Base-by-base conservation (phyloP, 2,113 vertebrate genomes). In the Anoura caudifer region DNA sequence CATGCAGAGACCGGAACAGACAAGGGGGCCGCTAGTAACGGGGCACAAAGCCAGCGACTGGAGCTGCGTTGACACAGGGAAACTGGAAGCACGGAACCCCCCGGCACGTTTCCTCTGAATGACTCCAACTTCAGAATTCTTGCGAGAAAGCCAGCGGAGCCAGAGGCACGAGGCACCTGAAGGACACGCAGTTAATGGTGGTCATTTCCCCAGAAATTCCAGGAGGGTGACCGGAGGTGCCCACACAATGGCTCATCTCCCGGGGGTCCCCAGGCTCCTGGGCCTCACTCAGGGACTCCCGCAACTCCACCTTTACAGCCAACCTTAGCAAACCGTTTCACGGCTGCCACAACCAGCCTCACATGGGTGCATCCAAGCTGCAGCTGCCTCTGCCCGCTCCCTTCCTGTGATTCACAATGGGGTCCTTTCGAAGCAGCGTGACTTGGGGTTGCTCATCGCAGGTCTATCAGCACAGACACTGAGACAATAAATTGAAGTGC, bases 401-500 rank as follows among this genome's bases (percentile, higher is more conserved):
- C 14, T 92, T 76, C 47, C 0, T 0, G 13, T 0, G 0, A 82
- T 77, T 85, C 69, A 16, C 0, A 1, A 94, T 77, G 79, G 2
- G 41, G 19, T 87, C 94, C 94, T 90, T 91, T 79, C 80, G 70
- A 97, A 87, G 84, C 7, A 86, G 89, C 3, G 0, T 0, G 0
- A 33, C 33, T 63, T 43, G 75, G 19, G 76, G 92, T 84, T 38
- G 0, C 85, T 96, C 94, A 69, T 94, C 59, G 9, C 72, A 59
- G 19, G 16, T 22, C 97, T 81, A 83, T 3, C 45, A 98, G 95
- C 10, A 11, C 4, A 22, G 83, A 83, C 70, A 43, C 87, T 73
- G 79, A 15, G 82, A 97, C 91, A 97, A 96, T 84, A n/a, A 98
- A 95, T 45, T 95, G 73, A 97, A 97, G 98, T 97, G 93, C 95